A percentile compares a stretch with the other conserved stretches of the same genome.
Evolutionary conservation across 2,113 vertebrate genomes (phyloP).

Genomic region (Onychorhynchus coronatus): DNA sequence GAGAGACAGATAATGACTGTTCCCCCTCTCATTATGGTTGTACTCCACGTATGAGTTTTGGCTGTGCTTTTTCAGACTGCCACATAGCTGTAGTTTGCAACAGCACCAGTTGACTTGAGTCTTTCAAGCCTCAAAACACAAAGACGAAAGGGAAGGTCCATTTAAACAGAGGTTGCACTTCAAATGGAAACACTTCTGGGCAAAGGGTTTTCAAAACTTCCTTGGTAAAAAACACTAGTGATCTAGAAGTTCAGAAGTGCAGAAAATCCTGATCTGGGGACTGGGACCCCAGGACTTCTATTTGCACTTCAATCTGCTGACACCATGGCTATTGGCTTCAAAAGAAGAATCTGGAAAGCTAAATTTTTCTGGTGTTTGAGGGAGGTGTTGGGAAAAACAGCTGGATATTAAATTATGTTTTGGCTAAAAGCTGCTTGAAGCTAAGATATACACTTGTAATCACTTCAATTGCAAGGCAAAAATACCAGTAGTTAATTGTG

Average conservation of each 20-base stretch:
- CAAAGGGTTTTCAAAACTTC: background rate
- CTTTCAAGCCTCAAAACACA: background rate
- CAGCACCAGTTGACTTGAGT: background rate
- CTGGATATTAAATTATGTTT: slow-evolving; percentile 33
- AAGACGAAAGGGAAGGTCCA: background rate
- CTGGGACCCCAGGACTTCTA: background rate
- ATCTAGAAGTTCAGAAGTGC: background rate
- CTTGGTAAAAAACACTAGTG: background rate
- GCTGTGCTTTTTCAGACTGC: background rate
- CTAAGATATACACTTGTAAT: slow-evolving; percentile 15
- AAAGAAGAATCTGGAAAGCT: background rate
- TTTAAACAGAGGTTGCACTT: background rate
- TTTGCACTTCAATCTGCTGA: background rate
- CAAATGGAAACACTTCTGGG: background rate
- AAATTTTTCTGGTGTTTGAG: background rate
- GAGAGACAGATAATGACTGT: background rate
- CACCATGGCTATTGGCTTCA: background rate
- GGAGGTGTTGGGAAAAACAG: background rate
- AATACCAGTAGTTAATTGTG: slow-evolving; percentile 32
- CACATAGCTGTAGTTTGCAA: background rate
- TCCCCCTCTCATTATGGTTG: background rate
- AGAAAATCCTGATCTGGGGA: background rate
- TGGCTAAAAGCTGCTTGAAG: slow-evolving; percentile 25
- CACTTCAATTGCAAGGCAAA: slow-evolving; percentile 16
- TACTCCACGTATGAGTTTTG: background rate